Percentiles rank a stretch among this genome's conserved stretches.
phyloP scores from a whole-genome alignment of 2,113 vertebrate genomes.

The Melanerpes formicivorus region DNA sequence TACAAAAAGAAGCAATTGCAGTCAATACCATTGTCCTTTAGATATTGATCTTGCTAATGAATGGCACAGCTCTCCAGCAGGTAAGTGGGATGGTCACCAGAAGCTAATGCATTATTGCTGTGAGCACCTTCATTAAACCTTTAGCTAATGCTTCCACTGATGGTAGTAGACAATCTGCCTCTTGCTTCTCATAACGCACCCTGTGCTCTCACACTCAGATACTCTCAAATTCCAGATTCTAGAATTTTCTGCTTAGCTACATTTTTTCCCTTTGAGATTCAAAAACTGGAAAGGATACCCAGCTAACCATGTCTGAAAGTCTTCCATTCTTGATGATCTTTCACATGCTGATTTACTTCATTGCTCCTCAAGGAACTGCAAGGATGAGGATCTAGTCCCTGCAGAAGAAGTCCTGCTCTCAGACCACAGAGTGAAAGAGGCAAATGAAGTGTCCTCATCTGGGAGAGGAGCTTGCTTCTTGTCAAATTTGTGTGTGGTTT shows the following conservation, averaged over 20 bases:
- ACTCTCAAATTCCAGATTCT: neutral
- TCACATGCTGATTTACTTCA: neutral
- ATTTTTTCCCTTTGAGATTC: neutral
- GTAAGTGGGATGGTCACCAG: neutral
- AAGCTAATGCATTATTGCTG: neutral
- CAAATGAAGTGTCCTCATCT: neutral
- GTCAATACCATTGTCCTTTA: neutral
- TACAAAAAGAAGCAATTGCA: neutral
- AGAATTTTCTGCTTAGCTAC: neutral
- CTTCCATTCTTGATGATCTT: neutral
- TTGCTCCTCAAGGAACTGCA: neutral
- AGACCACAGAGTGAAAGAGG: neutral
- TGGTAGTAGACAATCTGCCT: neutral
- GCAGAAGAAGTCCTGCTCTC: neutral
- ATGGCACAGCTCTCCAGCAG: neutral
- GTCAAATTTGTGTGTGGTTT: conserved; percentile 46
- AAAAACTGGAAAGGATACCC: neutral
- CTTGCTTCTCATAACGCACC: neutral
- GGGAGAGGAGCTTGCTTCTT: conserved; percentile 21
- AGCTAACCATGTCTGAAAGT: neutral
- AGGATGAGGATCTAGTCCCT: neutral
- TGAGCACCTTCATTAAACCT: neutral
- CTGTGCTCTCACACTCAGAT: neutral
- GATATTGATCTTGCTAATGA: neutral
- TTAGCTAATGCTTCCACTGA: neutral